Conservation (phyloP, 2,888 invertebrate genomes). For the Azorinus chamasolen region DNA sequence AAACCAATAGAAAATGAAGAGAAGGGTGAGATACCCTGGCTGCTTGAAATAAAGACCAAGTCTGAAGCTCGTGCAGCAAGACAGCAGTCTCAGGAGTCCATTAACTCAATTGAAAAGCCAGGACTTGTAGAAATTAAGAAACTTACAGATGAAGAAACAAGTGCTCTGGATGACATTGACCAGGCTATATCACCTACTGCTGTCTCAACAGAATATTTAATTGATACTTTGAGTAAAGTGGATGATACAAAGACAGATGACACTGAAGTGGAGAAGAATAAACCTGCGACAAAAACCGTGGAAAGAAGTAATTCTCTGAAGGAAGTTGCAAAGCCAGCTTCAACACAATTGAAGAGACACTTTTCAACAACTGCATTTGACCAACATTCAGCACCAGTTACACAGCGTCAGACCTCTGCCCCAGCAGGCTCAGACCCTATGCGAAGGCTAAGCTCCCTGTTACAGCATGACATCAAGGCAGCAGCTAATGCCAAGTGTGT, state of each 20-base stretch:
- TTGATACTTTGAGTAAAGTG: constrained; percentile 10
- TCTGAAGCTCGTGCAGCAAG: constrained; percentile 62
- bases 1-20: constrained; percentile 26
- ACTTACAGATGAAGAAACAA: constrained; percentile 14
- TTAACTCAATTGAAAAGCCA: constrained; percentile 14
- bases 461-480: constrained; percentile 79
- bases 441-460: constrained; percentile 69
- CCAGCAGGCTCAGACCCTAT: constrained; percentile 52
- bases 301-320: constrained; percentile 37
- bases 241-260: constrained; percentile 12
- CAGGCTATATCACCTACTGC: not conserved
- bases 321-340: constrained; percentile 17
- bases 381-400: constrained; percentile 16
- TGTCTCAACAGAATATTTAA: constrained; percentile 27
- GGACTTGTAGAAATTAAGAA: constrained; percentile 25
- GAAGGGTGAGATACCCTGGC: constrained; percentile 57
- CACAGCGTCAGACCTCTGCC: constrained; percentile 51
- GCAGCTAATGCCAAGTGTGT: constrained; percentile 72
- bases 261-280: not conserved
- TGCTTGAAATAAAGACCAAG: constrained; percentile 65
- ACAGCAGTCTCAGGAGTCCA: constrained; percentile 61
- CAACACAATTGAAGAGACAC: constrained; percentile 53
- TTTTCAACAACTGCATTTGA: constrained; percentile 53
- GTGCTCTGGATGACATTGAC: not conserved
- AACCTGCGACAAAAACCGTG: constrained; percentile 15